Conservation (phyloP, 2,797 vertebrate species). For the Sebastes vulpes region DNA sequence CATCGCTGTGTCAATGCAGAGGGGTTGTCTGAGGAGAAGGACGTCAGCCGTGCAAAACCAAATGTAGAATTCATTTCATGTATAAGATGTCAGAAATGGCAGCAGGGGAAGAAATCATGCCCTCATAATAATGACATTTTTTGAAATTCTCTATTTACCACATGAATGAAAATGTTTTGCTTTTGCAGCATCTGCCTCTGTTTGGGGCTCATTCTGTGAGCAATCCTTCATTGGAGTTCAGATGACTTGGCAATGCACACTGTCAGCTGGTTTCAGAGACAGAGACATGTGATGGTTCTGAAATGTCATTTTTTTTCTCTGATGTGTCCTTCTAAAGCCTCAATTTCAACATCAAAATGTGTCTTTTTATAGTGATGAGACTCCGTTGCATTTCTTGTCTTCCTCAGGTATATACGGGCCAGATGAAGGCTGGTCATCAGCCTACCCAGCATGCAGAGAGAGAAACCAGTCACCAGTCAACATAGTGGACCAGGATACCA, state of each 20-base stretch:
- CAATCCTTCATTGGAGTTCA: slow-evolving; percentile 40
- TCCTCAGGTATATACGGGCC: slow-evolving; percentile 91
- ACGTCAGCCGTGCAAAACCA: slow-evolving; percentile 27
- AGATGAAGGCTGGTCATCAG: slow-evolving; percentile 92
- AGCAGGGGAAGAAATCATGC: not conserved
- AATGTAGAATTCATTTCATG: not conserved
- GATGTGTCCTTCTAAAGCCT: slow-evolving; percentile 3
- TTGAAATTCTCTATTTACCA: slow-evolving; percentile 20
- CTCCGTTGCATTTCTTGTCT: slow-evolving; percentile 12
- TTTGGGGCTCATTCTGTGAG: slow-evolving; percentile 20
- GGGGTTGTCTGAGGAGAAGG: not conserved
- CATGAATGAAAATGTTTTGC: slow-evolving; percentile 27
- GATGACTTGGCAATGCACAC: slow-evolving; percentile 33
- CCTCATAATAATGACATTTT: slow-evolving; percentile 36
- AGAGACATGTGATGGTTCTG: slow-evolving; percentile 13
- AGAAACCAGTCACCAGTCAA: slow-evolving; percentile 95
- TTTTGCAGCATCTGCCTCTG: slow-evolving; percentile 19
- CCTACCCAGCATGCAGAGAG: slow-evolving; percentile 91
- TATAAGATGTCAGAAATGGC: not conserved
- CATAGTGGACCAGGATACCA: slow-evolving; percentile 90
- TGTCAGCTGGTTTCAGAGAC: slow-evolving; percentile 33
- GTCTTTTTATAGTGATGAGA: not conserved
- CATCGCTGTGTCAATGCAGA: not conserved
- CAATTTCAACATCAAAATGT: not conserved
- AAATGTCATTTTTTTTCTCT: slow-evolving; percentile 29